A percentile compares a stretch with the other conserved stretches of the same genome.
These are phyloP conservation scores for Holcopasites calliopsidis DNA, from an alignment of 1,140 invertebrate species.

Conservation along the genomic window DNA sequence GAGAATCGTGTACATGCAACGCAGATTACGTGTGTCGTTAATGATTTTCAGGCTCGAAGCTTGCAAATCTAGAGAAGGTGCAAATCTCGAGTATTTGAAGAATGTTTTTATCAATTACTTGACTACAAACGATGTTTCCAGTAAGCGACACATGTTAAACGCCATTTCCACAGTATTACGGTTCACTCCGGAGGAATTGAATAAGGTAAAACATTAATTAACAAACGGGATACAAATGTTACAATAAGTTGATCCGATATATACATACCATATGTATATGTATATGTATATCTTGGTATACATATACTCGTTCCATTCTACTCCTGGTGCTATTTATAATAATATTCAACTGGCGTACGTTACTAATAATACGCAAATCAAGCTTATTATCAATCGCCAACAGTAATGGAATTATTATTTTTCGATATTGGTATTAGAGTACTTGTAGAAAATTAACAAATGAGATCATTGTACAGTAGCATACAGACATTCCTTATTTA, in stretches of 20 bases:
- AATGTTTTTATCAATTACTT: conserved; percentile 93
- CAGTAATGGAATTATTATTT: background rate
- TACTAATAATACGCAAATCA: background rate
- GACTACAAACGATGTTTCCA: conserved; percentile 84
- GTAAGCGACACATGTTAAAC: conserved; percentile 91
- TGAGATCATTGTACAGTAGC: background rate
- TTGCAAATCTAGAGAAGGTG: conserved; percentile 89
- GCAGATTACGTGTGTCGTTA: background rate
- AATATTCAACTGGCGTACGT: background rate
- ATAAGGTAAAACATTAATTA: conserved; percentile 77
- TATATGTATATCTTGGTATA: background rate
- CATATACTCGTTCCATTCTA: background rate
- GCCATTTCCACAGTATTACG: conserved; percentile 92
- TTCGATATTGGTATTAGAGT: background rate
- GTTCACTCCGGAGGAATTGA: conserved; percentile 87
- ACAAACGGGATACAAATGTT: too few relatives aligned
- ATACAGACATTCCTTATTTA: conserved; percentile 11
- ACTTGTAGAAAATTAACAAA: background rate
- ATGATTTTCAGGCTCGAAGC: conserved; percentile 83
- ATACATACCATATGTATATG: background rate
- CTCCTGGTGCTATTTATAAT: background rate
- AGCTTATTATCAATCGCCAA: background rate
- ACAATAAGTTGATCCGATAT: too few relatives aligned
- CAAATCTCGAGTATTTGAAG: conserved; percentile 94
- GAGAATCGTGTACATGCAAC: too few relatives aligned